Base-by-base conservation (phyloP, 2,888 invertebrate genomes). In the Morinoia aosen region DNA sequence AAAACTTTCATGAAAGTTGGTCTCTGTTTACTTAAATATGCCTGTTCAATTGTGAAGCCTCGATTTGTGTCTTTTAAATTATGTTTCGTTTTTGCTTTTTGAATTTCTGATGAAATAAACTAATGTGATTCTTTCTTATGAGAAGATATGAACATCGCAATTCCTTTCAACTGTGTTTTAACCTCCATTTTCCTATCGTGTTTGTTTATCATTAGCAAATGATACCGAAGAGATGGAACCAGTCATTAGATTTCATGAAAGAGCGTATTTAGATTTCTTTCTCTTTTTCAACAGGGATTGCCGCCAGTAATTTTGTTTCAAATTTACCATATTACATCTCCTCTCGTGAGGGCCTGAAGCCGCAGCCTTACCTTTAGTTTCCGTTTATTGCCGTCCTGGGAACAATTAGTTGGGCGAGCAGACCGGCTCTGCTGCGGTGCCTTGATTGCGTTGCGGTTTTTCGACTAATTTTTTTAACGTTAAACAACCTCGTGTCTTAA, bases 351-450 rank as follows among this genome's bases (percentile, higher is more conserved):
- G 0, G 90, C 40, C 76, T 40, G 14, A 90, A 90, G 48, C 90
- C 90, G 19, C 40, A 90, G 19, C 90, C 40, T 48, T 48, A 90
- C 90, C 90, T 40, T 39, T 48, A 90, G 90, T 48, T 90, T 90
- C 39, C 90, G 90, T 90, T 90, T 19, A 90, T 90, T 90, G 33
- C 90, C 90, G 39, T 90, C 90, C 25, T 90, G 90, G 90, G 48
- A 90, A 90, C 90, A 40, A 90, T 90, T 90, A 40, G 90, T 48
- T 90, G 10, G 39, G 90, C 40, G 39, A 48, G 90, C 48, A 48
- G 40, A 40, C 90, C 90, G 14, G 39, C 12, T 10, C 48, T 40
- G 48, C 90, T 90, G 90, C 90, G 48, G 90, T 33, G 12, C 48
- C 40, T 90, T 90, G 48, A 90, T 90, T 90, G 48, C 48, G 16